A percentile compares a stretch with the other conserved stretches of the same genome.
These are phyloP conservation scores for Colossoma macropomum DNA, from an alignment of 2,113 vertebrate genomes.

Conservation along the genomic window DNA sequence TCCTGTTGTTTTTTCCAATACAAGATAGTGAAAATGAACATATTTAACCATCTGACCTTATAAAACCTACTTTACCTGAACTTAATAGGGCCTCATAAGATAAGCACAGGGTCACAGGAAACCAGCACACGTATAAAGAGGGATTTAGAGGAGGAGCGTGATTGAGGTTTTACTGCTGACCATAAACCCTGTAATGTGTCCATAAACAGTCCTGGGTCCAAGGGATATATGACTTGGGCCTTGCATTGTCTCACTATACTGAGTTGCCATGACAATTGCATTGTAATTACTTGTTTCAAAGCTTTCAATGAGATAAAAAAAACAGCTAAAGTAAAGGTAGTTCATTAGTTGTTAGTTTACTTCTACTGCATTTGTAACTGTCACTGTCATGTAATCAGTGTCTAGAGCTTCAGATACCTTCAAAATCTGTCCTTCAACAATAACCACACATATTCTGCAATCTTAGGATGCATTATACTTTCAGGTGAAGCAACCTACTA, in stretches of 20 bases:
- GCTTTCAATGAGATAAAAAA: background rate
- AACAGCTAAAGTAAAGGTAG: background rate
- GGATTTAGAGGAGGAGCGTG: slow-evolving; percentile 6
- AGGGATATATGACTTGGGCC: background rate
- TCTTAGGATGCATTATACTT: slow-evolving; percentile 16
- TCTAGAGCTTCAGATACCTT: background rate
- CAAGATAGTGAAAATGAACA: background rate
- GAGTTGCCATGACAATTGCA: background rate
- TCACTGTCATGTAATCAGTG: background rate
- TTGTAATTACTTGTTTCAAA: background rate
- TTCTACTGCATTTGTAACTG: too few species aligned
- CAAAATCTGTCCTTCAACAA: background rate
- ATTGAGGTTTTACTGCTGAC: slow-evolving; percentile 25
- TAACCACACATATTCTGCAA: background rate
- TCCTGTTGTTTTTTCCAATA: background rate
- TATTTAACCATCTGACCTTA: slow-evolving; percentile 28
- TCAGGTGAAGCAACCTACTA: slow-evolving; percentile 53
- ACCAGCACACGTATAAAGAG: slow-evolving; percentile 6
- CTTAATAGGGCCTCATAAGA: background rate
- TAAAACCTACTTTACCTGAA: slow-evolving; percentile 19
- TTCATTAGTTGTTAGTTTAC: background rate
- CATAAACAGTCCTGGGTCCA: slow-evolving; percentile 12
- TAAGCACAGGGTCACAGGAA: background rate
- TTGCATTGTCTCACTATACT: background rate
- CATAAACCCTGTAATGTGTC: slow-evolving; percentile 41